Evolutionary conservation across 2,797 vertebrate genomes (phyloP), one percentile per base, ranked within the genome.

Genomic region (Pipistrellus nathusii): DNA sequence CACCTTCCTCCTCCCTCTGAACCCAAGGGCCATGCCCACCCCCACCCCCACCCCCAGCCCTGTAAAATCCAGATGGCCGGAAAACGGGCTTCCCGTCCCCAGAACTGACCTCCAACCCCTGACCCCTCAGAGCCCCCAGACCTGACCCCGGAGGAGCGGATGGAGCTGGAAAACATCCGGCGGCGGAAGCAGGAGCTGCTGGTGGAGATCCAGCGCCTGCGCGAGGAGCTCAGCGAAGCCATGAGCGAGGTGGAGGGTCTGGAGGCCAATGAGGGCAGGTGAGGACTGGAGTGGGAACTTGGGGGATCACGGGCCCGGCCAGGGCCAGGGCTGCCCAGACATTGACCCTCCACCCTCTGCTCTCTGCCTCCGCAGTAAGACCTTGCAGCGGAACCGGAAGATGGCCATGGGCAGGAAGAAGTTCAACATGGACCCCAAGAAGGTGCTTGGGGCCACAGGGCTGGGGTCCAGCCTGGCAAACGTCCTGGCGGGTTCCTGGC

Each of bases 351-450:
- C 9, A 8, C 7, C 53, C 38, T 4, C 3, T 9, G 20, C 44
- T 78, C 44, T 55, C 73, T 92, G 69, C 15, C 75, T 53, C 77
- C 95, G 32, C 97, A 99, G 99, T 97, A 99, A 99, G 99, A 99
- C 99, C 30, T 98, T 99, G 91, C 99, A 99, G 96, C 99, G 99
- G 98, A 99, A 98, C 92, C 98, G 99, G 20, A 99, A 99, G 95
- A 99, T 99, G 97, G 99, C 99, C 41, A 99, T 99, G 99, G 99
- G 99, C 84, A 98, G 99, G 88, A 99, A 99, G 97, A 99, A 99
- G 97, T 99, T 99, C 98, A 99, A 99, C 98, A 99, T 99, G 99
- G 99, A 99, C 92, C 99, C 99, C 10, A 99, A 99, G 98, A 99
- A 99, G 99, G 99, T 99, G 96, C 84, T 44, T n/a, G 44, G 55